phyloP scores from a whole-genome alignment of 2,888 invertebrate genomes.

The Drosophila kanekoi region DNA sequence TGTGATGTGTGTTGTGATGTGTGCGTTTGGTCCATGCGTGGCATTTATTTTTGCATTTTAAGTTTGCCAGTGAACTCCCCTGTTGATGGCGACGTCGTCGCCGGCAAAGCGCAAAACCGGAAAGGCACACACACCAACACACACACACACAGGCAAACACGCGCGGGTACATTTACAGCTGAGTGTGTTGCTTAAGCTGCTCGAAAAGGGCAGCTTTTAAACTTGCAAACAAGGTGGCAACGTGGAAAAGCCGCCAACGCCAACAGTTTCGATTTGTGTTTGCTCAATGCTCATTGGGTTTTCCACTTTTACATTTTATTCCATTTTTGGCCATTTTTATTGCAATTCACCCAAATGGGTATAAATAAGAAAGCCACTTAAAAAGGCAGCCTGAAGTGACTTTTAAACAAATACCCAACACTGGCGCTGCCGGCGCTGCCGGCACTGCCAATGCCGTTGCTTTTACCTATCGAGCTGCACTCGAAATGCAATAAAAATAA shows the following conservation, averaged over 20 bases:
- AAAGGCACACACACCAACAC: constrained; percentile 58
- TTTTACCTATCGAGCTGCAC: constrained; percentile 14
- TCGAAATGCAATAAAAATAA: constrained; percentile 9
- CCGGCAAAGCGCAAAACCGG: constrained; percentile 67
- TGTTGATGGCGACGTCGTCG: constrained; percentile 57
- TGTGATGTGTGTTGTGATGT: constrained; percentile 23
- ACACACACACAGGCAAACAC: constrained; percentile 23
- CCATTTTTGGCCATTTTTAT: constrained; percentile 36
- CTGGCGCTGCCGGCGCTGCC: too few species aligned
- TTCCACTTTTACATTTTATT: constrained; percentile 46
- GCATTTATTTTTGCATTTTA: constrained; percentile 81
- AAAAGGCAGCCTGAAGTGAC: constrained; percentile 45
- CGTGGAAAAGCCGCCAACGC: constrained; percentile 67
- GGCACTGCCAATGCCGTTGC: not conserved
- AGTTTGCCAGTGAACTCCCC: constrained; percentile 66
- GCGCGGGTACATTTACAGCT: constrained; percentile 9
- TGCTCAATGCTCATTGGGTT: constrained; percentile 58
- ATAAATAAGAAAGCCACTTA: constrained; percentile 64
- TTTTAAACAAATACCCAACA: constrained; percentile 45
- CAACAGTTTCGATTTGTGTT: constrained; percentile 68
- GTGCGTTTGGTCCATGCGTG: constrained; percentile 57
- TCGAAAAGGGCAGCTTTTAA: constrained; percentile 69
- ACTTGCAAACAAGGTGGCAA: constrained; percentile 72
- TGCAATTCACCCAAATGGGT: constrained; percentile 50
- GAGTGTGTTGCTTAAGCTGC: constrained; percentile 45